Evolutionary conservation across 2,888 invertebrate genomes (phyloP).

Genomic region (Diarsia dahlii): DNA sequence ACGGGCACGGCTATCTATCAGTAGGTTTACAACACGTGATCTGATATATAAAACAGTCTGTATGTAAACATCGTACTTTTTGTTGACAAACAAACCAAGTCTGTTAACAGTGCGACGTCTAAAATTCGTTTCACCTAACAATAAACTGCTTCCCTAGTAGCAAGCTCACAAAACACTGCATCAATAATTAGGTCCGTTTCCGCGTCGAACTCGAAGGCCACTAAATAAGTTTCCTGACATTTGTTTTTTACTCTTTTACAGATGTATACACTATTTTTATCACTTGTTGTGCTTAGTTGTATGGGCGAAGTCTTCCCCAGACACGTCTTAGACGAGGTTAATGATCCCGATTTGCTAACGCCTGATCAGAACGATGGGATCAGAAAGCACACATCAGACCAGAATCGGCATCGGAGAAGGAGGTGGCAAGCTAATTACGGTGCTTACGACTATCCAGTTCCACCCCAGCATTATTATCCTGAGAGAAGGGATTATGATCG

Average conservation of each 20-base stretch:
- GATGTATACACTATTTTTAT: constrained; percentile 78
- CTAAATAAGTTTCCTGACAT: constrained; percentile 49
- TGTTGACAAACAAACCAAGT: constrained; percentile 41
- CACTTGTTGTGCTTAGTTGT: constrained; percentile 74
- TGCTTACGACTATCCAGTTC: constrained; percentile 74
- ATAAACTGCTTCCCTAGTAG: not conserved
- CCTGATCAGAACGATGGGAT: constrained; percentile 52
- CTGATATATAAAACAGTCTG: constrained; percentile 22
- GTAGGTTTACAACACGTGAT: constrained; percentile 21
- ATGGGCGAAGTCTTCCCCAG: constrained; percentile 73
- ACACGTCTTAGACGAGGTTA: constrained; percentile 69
- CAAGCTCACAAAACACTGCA: constrained; percentile 6
- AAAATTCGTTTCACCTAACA: not conserved
- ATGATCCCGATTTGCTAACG: constrained; percentile 65
- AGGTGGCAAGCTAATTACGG: constrained; percentile 79
- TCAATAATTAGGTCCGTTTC: constrained; percentile 47
- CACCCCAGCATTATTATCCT: constrained; percentile 70
- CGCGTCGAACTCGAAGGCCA: constrained; percentile 50
- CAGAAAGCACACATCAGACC: constrained; percentile 67
- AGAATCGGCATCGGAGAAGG: constrained; percentile 75
- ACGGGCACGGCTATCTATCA: not conserved
- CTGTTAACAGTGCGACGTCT: not conserved
- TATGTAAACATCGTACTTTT: constrained; percentile 30
- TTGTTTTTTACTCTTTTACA: constrained; percentile 67
- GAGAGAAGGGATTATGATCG: constrained; percentile 77